These are phyloP conservation scores for Chrysaora quinquecirrha DNA, from an alignment of 30 jellyfish, hydroid and myxozoan genomes.

Conservation along the genomic window DNA sequence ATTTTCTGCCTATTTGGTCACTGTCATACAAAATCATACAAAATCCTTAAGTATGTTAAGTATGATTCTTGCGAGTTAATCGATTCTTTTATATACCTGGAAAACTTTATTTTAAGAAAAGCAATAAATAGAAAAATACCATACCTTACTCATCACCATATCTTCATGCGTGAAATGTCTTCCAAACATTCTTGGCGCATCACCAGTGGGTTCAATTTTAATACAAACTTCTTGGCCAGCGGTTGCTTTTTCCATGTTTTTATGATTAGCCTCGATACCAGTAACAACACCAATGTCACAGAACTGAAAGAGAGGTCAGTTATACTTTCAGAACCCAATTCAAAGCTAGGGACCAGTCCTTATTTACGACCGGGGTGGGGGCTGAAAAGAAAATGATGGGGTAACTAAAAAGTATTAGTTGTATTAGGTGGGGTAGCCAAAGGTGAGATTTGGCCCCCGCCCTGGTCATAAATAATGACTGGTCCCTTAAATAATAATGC, in stretches of 20 bases:
- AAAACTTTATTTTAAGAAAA: too few species aligned
- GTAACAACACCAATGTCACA: constrained; percentile 94
- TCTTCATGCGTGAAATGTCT: constrained; percentile 99
- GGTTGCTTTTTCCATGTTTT: constrained; percentile 86
- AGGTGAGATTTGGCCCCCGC: too few species aligned
- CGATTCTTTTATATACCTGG: too few species aligned
- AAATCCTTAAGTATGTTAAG: too few species aligned
- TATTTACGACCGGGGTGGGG: too few species aligned
- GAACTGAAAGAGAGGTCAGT: constrained; percentile 67
- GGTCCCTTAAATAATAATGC: neutral
- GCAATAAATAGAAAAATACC: constrained; percentile 6
- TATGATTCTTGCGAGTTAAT: too few species aligned
- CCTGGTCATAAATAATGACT: too few species aligned
- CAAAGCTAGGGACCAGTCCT: neutral
- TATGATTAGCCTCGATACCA: constrained; percentile 99
- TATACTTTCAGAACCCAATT: neutral
- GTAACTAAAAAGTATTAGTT: too few species aligned
- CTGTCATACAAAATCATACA: too few species aligned
- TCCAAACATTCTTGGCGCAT: constrained; percentile 97
- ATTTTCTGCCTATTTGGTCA: too few species aligned
- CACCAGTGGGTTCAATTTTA: constrained; percentile 95
- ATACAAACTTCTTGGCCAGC: constrained; percentile 97
- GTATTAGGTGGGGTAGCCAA: too few species aligned
- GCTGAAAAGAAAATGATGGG: too few species aligned
- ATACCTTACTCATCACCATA: constrained; percentile 89